phyloP scores from a whole-genome alignment of 2,113 vertebrate genomes.

The Zeus faber region DNA sequence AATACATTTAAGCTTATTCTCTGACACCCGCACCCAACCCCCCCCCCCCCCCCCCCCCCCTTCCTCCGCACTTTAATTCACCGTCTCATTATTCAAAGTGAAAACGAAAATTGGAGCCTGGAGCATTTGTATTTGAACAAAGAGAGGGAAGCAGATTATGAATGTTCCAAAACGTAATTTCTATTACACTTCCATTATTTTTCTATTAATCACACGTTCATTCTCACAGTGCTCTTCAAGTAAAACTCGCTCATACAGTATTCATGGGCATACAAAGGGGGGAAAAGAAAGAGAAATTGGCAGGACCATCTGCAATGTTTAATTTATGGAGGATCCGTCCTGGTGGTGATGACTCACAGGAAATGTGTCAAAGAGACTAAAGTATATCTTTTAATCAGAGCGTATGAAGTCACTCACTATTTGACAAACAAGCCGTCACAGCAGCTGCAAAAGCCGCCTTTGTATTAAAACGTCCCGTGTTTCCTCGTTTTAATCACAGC shows the following conservation, averaged over 20 bases:
- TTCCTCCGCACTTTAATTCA: constrained; percentile 65
- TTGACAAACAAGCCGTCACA: constrained; percentile 42
- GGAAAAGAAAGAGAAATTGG: constrained; percentile 46
- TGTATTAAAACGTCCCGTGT: constrained; percentile 37
- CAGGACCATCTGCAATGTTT: constrained; percentile 65
- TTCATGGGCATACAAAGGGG: constrained; percentile 63
- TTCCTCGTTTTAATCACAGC: constrained; percentile 37
- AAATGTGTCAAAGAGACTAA: constrained; percentile 39
- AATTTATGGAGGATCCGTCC: constrained; percentile 55
- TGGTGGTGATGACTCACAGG: constrained; percentile 41
- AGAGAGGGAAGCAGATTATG: constrained; percentile 72
- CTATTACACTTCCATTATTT: constrained; percentile 77
- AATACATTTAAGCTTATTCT: constrained; percentile 55
- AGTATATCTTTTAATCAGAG: constrained; percentile 54
- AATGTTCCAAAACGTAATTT: constrained; percentile 75
- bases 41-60: constrained; percentile 40
- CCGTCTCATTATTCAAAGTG: constrained; percentile 71
- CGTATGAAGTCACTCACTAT: constrained; percentile 38
- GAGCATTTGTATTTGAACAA: constrained; percentile 78
- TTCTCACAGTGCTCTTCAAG: constrained; percentile 64
- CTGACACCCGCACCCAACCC: constrained; percentile 56
- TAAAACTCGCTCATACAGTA: constrained; percentile 72
- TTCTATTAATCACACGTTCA: constrained; percentile 77
- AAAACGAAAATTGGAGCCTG: constrained; percentile 69
- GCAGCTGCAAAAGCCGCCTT: constrained; percentile 17